phyloP scores from a whole-genome alignment of 92 coral and sea anemone genomes.

The Zoanthus solanderi region DNA sequence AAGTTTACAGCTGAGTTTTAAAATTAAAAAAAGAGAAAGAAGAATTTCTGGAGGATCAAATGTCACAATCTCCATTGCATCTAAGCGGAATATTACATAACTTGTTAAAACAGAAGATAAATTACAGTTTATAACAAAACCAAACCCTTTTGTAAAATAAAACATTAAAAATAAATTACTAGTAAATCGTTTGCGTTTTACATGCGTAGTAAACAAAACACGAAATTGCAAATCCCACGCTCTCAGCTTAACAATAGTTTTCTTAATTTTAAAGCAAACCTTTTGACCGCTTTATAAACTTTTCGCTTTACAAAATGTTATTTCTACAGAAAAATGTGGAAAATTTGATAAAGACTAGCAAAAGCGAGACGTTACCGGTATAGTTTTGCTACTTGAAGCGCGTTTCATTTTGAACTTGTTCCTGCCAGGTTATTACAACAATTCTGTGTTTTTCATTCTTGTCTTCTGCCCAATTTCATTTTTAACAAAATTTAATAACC shows the following conservation, averaged over 20 bases:
- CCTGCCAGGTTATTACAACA: not conserved
- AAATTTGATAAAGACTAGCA: not conserved
- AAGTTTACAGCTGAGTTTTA: not conserved
- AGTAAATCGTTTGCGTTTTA: not conserved
- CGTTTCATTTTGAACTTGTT: constrained; percentile 4
- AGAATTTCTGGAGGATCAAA: no score
- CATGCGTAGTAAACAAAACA: not conserved
- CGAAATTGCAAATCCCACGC: not conserved
- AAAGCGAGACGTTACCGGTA: not conserved
- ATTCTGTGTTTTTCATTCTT: not conserved
- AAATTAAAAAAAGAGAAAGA: no score
- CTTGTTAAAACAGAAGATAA: not conserved
- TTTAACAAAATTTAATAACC: constrained; percentile 19
- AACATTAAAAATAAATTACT: not conserved
- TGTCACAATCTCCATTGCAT: not conserved
- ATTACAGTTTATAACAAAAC: not conserved
- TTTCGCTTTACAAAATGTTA: not conserved
- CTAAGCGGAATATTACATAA: not conserved
- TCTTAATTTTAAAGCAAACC: not conserved
- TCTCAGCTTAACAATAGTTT: not conserved
- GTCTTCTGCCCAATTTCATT: constrained; percentile 10
- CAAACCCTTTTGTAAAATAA: not conserved
- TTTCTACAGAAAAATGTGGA: not conserved
- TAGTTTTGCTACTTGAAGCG: not conserved
- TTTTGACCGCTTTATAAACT: not conserved